Percentiles rank a stretch among this genome's conserved stretches.
Evolutionary conservation across 2,797 vertebrate genomes (phyloP).

Genomic region (Lophura swinhoii): DNA sequence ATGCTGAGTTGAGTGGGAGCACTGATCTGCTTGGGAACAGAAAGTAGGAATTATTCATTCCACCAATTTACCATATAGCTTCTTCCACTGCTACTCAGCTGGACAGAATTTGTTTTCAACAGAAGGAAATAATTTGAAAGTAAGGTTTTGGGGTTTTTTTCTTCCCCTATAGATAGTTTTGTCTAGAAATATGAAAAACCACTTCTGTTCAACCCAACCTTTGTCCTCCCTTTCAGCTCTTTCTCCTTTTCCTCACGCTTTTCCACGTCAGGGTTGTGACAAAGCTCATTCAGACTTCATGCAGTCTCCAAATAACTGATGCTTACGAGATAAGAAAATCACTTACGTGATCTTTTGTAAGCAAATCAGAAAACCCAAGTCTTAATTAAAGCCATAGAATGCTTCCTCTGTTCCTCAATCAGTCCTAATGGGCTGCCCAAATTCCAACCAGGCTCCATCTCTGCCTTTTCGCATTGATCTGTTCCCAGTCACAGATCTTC

Average conservation of each 20-base stretch:
- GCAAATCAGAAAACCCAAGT: neutral
- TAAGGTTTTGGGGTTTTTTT: neutral
- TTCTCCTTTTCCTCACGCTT: neutral
- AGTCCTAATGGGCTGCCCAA: neutral
- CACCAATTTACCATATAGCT: neutral
- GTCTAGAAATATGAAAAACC: neutral
- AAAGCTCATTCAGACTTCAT: neutral
- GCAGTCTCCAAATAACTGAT: neutral
- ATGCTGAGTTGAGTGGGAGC: neutral
- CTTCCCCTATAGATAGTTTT: neutral
- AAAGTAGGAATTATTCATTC: neutral
- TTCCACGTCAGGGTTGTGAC: neutral
- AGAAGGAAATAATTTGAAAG: neutral
- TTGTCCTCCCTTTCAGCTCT: neutral
- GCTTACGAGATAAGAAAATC: neutral
- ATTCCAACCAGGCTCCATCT: neutral
- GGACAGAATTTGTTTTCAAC: neutral
- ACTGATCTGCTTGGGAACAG: neutral
- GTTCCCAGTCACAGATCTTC: neutral
- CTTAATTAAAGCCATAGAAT: neutral
- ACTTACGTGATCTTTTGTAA: slow-evolving; percentile 2
- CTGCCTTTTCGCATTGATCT: neutral
- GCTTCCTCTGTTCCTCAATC: neutral
- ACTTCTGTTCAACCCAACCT: neutral
- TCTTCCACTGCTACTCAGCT: neutral